These are phyloP conservation scores for Sinotaia quadrata DNA, from an alignment of 2,888 invertebrate species.

Conservation along the genomic window DNA sequence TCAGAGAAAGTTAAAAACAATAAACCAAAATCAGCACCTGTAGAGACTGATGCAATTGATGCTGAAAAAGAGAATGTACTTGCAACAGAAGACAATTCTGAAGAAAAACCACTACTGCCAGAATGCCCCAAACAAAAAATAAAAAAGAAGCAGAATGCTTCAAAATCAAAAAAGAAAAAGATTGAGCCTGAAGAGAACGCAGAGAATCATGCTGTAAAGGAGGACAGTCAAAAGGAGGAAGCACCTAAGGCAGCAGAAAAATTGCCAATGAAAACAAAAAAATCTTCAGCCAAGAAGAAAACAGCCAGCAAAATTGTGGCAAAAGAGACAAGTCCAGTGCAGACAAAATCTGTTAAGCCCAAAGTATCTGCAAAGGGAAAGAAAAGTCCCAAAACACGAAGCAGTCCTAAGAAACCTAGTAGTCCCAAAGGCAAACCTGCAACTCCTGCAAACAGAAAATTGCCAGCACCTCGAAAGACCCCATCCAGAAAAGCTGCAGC, in stretches of 20 bases:
- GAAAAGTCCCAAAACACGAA: constrained; percentile 22
- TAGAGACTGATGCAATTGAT: constrained; percentile 26
- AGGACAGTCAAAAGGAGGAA: constrained; percentile 41
- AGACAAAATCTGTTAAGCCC: constrained; percentile 15
- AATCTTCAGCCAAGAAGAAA: constrained; percentile 26
- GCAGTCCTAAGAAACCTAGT: constrained; percentile 28
- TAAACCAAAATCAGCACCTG: neutral
- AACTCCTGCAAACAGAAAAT: constrained; percentile 17
- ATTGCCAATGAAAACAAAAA: constrained; percentile 16
- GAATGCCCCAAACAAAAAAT: constrained; percentile 28
- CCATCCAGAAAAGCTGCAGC: constrained; percentile 24
- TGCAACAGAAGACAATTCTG: constrained; percentile 28
- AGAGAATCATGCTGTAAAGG: constrained; percentile 33
- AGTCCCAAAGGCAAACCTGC: constrained; percentile 27
- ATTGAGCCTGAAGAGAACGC: constrained; percentile 29
- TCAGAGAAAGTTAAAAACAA: neutral
- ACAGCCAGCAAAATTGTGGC: constrained; percentile 30
- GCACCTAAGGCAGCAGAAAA: constrained; percentile 16
- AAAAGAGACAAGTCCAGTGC: constrained; percentile 8
- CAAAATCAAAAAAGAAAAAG: constrained; percentile 34
- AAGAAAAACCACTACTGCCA: constrained; percentile 17
- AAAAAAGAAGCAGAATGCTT: constrained; percentile 28
- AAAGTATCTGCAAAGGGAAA: constrained; percentile 23
- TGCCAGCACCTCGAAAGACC: constrained; percentile 17
- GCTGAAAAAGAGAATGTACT: constrained; percentile 32